Conservation (phyloP, 2,888 invertebrate species). For the Halocaridina rubra region DNA sequence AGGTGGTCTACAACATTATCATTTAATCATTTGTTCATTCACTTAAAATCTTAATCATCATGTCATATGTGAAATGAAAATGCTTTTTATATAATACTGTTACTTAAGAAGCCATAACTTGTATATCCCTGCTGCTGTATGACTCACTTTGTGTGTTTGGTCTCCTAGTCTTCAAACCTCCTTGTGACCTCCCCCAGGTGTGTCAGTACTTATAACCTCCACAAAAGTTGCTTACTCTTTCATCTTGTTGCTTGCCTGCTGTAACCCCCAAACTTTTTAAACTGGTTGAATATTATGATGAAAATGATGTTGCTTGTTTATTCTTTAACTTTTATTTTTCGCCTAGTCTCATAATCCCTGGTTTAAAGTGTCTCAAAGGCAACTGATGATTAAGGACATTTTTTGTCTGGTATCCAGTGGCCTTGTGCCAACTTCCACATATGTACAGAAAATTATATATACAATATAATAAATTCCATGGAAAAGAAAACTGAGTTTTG, state of each 20-base stretch:
- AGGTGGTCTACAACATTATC: too few relatives aligned
- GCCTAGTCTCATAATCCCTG: conserved; percentile 13
- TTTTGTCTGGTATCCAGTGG: conserved; percentile 46
- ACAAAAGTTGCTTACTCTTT: neutral
- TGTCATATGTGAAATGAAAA: too few relatives aligned
- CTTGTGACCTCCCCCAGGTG: conserved; percentile 22
- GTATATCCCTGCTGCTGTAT: too few relatives aligned
- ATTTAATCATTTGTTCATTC: too few relatives aligned
- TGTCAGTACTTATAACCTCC: conserved; percentile 1
- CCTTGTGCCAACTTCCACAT: conserved; percentile 60
- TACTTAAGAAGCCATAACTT: too few relatives aligned
- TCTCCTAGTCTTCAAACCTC: conserved; percentile 19
- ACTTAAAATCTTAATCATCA: too few relatives aligned
- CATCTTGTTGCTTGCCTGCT: neutral
- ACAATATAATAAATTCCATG: conserved; percentile 34
- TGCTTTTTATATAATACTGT: too few relatives aligned
- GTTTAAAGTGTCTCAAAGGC: conserved; percentile 10
- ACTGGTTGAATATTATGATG: too few relatives aligned
- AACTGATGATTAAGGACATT: neutral
- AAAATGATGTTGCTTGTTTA: too few relatives aligned
- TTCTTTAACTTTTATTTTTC: too few relatives aligned
- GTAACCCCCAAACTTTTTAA: too few relatives aligned
- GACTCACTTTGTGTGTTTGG: conserved; percentile 24
- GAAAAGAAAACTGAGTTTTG: neutral
- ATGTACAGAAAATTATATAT: conserved; percentile 56